These are phyloP conservation scores for Ornithorhynchus anatinus DNA, from an alignment of 2,113 vertebrate species.

Conservation along the genomic window DNA sequence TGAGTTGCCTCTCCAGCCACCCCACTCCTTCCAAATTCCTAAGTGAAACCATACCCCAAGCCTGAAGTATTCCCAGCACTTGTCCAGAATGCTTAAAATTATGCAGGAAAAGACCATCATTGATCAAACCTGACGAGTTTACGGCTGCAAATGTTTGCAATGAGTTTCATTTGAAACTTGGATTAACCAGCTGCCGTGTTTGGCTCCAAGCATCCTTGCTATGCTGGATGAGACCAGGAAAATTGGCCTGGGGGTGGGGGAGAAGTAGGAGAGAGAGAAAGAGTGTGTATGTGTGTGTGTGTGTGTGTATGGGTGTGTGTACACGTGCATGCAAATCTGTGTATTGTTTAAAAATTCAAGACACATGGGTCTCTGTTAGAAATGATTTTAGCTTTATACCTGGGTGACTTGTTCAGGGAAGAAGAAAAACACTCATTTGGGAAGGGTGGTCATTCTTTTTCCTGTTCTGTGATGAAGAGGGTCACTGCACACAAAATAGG, in stretches of 20 bases:
- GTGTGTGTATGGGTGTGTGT: no score
- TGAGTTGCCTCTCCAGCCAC: neutral
- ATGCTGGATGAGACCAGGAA: slow-evolving; percentile 17
- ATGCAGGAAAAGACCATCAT: slow-evolving; percentile 35
- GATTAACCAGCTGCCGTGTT: slow-evolving; percentile 54
- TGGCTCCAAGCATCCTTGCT: slow-evolving; percentile 45
- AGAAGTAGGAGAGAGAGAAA: neutral
- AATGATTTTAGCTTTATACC: no score
- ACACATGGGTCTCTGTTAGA: neutral
- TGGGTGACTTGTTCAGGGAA: no score
- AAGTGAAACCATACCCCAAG: slow-evolving; percentile 44
- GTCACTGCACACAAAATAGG: no score
- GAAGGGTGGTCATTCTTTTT: no score
- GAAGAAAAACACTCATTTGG: no score
- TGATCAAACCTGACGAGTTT: slow-evolving; percentile 52
- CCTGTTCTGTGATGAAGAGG: no score
- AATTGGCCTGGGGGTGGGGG: no score
- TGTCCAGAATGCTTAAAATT: slow-evolving; percentile 53
- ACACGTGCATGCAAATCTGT: no score
- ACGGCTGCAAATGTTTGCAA: slow-evolving; percentile 47
- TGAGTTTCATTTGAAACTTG: slow-evolving; percentile 53
- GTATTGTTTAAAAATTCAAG: neutral
- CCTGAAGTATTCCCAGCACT: slow-evolving; percentile 29
- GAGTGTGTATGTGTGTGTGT: neutral
- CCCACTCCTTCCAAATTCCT: slow-evolving; percentile 44